These are phyloP conservation scores for Heliconius hewitsoni DNA, from an alignment of 1,140 invertebrate species.

Conservation along the genomic window DNA sequence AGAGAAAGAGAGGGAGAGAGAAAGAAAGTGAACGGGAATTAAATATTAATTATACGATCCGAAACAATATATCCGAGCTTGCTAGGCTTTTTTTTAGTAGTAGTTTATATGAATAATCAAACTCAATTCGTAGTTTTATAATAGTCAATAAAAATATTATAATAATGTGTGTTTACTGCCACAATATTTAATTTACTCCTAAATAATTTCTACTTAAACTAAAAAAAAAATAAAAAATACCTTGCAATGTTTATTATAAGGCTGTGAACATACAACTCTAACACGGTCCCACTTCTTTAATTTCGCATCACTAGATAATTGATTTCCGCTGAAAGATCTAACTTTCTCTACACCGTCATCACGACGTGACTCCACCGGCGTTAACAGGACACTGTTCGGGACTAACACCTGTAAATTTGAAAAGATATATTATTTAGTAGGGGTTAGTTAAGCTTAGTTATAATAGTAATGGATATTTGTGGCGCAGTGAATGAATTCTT, in stretches of 20 bases:
- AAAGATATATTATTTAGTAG: neutral
- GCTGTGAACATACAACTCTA: constrained; percentile 92
- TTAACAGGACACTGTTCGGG: constrained; percentile 91
- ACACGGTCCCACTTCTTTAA: constrained; percentile 86
- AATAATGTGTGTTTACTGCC: no score
- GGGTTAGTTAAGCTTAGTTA: no score
- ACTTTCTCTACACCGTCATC: constrained; percentile 86
- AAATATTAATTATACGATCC: no score
- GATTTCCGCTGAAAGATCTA: constrained; percentile 86
- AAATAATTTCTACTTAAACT: no score
- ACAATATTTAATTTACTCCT: neutral
- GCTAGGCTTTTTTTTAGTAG: no score
- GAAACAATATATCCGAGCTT: no score
- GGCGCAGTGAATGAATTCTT: neutral
- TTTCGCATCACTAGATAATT: constrained; percentile 84
- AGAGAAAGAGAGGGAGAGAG: no score
- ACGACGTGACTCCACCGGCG: constrained; percentile 86
- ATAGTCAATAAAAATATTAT: no score
- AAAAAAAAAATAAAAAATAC: constrained; percentile 35
- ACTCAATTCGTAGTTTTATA: no score
- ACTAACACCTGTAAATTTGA: constrained; percentile 84
- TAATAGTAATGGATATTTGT: neutral
- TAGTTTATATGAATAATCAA: no score
- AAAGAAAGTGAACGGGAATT: no score
- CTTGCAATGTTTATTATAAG: constrained; percentile 90